Base-by-base conservation (phyloP, 2,797 vertebrate genomes). In the Ambastaia sidthimunki region DNA sequence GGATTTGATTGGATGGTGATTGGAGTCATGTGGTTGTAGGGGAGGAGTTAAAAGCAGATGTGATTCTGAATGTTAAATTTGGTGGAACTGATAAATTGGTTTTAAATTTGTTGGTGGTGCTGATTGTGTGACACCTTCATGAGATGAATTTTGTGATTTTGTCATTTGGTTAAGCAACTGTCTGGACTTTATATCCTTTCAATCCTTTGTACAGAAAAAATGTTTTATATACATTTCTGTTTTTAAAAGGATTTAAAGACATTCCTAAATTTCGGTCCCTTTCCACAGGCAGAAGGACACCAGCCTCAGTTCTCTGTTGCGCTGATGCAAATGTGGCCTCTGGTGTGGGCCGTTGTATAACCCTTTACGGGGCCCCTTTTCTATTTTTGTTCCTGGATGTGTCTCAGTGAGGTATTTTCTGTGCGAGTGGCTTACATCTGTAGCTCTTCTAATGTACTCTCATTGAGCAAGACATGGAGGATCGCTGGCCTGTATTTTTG, bases 361-460 rank as follows among this genome's bases (percentile, higher is more conserved):
- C 95, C 98, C 96, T 96, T 97, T 92, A 93, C 92, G 94, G 96
- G 97, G 97, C 97, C 98, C 98, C 97, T 95, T 95, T 96, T 95
- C 97, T 99, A 99, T 99, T 99, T 99, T 97, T 96, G 96, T 97
- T 95, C 95, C 96, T 97, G 96, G 96, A 96, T 97, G 96, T 96
- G 96, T 99, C 97, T 99, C 95, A 94, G 93, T 95, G 96, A 97
- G 98, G 97, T 99, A 99, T 98, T 99, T 99, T 99, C 98, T 99
- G 97, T 96, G 96, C 97, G 97, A 97, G 96, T 96, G 92, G 95
- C 96, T 97, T 95, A 96, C 97, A 98, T 98, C 96, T 97, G 96
- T 96, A 96, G 96, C 95, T 96, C 96, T 96, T 96, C 94, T 96
- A 95, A 96, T 95, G 95, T 96, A 94, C 95, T 93, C 94, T 95